Percentiles rank a stretch among this genome's conserved stretches.
Conservation (phyloP, 37 sponge, comb jelly and placozoan genomes). For the Aphrocallistes beatrix region DNA sequence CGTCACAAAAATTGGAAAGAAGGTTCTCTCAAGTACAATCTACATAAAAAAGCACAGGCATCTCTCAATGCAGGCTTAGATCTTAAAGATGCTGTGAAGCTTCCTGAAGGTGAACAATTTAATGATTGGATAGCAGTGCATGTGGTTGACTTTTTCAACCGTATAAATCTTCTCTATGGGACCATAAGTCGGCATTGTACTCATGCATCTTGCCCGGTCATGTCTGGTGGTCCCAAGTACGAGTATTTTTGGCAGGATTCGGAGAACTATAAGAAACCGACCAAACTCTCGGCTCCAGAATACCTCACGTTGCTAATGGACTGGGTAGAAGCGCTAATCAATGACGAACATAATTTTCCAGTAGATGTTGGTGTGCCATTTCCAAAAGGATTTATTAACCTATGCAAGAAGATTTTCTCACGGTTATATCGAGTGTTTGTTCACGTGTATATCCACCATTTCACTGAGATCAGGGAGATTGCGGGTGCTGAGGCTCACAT, state of each 20-base stretch:
- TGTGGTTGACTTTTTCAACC: constrained; percentile 89
- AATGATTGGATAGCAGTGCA: constrained; percentile 90
- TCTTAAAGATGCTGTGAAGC: constrained; percentile 46
- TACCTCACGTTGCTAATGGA: constrained; percentile 69
- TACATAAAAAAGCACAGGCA: constrained; percentile 88
- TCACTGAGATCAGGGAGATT: constrained; percentile 61
- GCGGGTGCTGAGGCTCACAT: constrained; percentile 92
- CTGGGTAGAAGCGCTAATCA: constrained; percentile 75
- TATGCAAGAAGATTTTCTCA: constrained; percentile 80
- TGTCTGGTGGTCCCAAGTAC: constrained; percentile 85
- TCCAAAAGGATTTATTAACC: constrained; percentile 57
- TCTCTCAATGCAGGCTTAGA: constrained; percentile 78
- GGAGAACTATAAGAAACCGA: constrained; percentile 73
- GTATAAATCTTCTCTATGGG: constrained; percentile 83
- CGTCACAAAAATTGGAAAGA: constrained; percentile 88
- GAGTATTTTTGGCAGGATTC: constrained; percentile 86
- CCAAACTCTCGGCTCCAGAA: constrained; percentile 59
- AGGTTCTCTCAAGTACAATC: constrained; percentile 64
- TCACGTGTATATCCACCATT: constrained; percentile 89
- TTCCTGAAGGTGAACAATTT: constrained; percentile 53
- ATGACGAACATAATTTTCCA: constrained; percentile 56
- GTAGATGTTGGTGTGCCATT: constrained; percentile 63
- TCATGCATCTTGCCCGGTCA: constrained; percentile 48
- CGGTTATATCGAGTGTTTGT: constrained; percentile 84
- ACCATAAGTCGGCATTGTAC: constrained; percentile 70